Evolutionary conservation across 2,888 invertebrate species (phyloP).

Genomic region (Tenthredo amoena): DNA sequence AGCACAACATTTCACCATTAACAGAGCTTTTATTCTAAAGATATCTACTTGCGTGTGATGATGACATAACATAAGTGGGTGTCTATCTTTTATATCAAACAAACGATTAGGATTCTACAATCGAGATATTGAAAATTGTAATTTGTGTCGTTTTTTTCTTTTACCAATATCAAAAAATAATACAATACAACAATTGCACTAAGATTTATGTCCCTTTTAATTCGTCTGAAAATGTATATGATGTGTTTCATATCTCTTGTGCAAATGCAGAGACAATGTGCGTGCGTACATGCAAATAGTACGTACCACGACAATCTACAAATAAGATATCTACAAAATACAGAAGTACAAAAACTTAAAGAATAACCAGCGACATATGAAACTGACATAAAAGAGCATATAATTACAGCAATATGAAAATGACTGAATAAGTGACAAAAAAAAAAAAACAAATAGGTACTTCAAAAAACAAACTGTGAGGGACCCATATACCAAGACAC

Average conservation of each 20-base stretch:
- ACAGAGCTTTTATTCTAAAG: constrained; percentile 74
- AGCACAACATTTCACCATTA: constrained; percentile 74
- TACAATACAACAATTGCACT: constrained; percentile 49
- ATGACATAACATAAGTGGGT: constrained; percentile 69
- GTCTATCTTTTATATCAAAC: constrained; percentile 54
- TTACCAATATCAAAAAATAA: background rate
- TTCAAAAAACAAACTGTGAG: constrained; percentile 35
- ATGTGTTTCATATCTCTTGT: constrained; percentile 35
- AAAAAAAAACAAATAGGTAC: constrained; percentile 28
- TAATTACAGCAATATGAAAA: constrained; percentile 38
- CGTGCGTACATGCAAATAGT: constrained; percentile 58
- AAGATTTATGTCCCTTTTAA: constrained; percentile 20
- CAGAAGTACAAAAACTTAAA: constrained; percentile 35
- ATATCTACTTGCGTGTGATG: constrained; percentile 68
- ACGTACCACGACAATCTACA: constrained; percentile 56
- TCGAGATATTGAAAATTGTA: constrained; percentile 25
- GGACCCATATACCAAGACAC: constrained; percentile 47
- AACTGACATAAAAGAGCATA: constrained; percentile 30
- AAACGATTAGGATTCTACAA: constrained; percentile 56
- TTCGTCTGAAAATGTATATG: background rate
- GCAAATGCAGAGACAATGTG: constrained; percentile 58
- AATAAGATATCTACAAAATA: constrained; percentile 56
- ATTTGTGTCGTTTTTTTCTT: background rate
- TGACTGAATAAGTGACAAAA: constrained; percentile 35
- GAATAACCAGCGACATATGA: constrained; percentile 15